phyloP scores from a whole-genome alignment of 1,140 invertebrate species.

The Nephila pilipes region DNA sequence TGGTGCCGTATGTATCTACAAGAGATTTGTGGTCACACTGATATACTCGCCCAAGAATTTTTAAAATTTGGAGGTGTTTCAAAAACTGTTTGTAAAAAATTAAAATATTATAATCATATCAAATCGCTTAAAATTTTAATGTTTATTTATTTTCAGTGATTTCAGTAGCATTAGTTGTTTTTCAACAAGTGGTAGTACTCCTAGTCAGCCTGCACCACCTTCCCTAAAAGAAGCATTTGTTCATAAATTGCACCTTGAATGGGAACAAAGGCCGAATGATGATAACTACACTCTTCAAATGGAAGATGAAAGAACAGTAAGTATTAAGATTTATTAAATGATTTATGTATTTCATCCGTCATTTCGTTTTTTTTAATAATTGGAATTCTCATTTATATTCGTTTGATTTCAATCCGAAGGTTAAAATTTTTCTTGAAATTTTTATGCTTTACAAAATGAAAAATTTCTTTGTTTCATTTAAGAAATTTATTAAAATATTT shows the following conservation, averaged over 20 bases:
- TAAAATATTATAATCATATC: too few species aligned
- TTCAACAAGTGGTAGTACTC: conserved; percentile 83
- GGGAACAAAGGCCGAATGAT: conserved; percentile 87
- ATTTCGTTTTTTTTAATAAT: neutral
- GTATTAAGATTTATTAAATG: neutral
- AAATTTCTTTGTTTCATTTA: too few species aligned
- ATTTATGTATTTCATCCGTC: neutral
- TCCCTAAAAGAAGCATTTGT: conserved; percentile 83
- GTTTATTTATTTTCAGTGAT: conserved; percentile 82
- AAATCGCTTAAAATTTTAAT: too few species aligned
- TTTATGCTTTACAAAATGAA: too few species aligned
- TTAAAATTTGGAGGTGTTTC: too few species aligned
- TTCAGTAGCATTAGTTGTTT: conserved; percentile 87
- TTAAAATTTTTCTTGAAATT: neutral
- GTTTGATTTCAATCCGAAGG: neutral
- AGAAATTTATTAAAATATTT: too few species aligned
- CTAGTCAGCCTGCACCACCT: conserved; percentile 86
- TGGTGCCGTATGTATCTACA: too few species aligned
- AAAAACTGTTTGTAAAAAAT: neutral
- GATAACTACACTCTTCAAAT: conserved; percentile 92
- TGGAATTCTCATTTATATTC: neutral
- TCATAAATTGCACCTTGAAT: conserved; percentile 86
- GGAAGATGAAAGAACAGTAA: conserved; percentile 86
- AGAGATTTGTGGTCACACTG: too few species aligned
- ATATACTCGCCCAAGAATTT: too few species aligned